These are phyloP conservation scores for Aphyosemion australe DNA, from an alignment of 2,113 vertebrate genomes.

Conservation along the genomic window DNA sequence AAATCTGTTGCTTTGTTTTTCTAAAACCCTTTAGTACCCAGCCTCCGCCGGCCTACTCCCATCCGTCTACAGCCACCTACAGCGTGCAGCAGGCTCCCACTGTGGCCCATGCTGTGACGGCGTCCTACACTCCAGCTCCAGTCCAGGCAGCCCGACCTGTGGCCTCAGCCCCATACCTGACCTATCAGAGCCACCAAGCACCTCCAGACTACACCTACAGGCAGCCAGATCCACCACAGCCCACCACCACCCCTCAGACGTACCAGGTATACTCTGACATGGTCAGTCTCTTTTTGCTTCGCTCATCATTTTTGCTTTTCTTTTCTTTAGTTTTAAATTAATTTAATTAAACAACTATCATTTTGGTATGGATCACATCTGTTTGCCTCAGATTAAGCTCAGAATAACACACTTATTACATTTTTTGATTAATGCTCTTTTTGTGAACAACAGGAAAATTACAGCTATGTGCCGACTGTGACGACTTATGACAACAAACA, in stretches of 20 bases:
- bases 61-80: conserved; percentile 74
- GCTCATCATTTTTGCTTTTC: conserved; percentile 9
- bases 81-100: conserved; percentile 65
- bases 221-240: conserved; percentile 69
- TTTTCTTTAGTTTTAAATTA: neutral
- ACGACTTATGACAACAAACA: conserved; percentile 73
- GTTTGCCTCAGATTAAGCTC: neutral
- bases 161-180: conserved; percentile 58
- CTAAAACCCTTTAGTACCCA: conserved; percentile 61
- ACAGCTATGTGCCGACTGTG: conserved; percentile 63
- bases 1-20: neutral
- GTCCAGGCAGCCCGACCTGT: conserved; percentile 62
- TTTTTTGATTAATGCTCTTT: conserved; percentile 6
- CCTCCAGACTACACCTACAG: conserved; percentile 74
- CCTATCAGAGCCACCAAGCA: conserved; percentile 67
- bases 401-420: neutral
- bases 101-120: conserved; percentile 67
- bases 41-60: conserved; percentile 71
- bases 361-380: conserved; percentile 5
- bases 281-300: conserved; percentile 66
- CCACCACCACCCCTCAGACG: conserved; percentile 71
- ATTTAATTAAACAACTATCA: neutral
- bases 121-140: conserved; percentile 70
- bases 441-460: conserved; percentile 67
- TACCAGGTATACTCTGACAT: conserved; percentile 80